Percentiles rank a stretch among this genome's conserved stretches.
These are phyloP conservation scores for Ophraella communa DNA, from an alignment of 2,888 invertebrate genomes.

Conservation along the genomic window DNA sequence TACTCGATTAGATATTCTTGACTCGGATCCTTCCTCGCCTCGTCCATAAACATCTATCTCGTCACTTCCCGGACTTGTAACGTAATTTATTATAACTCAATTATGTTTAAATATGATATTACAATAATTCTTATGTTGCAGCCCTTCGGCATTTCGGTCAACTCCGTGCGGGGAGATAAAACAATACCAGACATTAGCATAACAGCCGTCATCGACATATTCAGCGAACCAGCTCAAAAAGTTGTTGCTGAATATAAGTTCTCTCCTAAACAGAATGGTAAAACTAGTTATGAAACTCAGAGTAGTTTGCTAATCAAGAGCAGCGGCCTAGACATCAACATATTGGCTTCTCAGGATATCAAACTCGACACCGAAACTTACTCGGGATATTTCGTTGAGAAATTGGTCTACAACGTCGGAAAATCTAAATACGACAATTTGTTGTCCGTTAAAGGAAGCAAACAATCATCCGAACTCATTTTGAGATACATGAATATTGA, in stretches of 20 bases:
- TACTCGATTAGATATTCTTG: no score
- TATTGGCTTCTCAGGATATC: constrained; percentile 40
- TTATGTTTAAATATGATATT: no score
- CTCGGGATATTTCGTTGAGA: constrained; percentile 36
- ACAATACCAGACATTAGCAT: constrained; percentile 58
- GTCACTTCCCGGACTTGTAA: no score
- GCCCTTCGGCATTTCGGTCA: constrained; percentile 38
- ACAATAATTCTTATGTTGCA: no score
- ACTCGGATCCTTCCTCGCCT: no score
- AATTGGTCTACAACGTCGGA: constrained; percentile 42
- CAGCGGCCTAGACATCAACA: constrained; percentile 52
- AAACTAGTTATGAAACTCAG: not conserved
- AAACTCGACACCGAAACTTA: constrained; percentile 33
- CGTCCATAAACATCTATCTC: no score
- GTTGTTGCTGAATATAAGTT: constrained; percentile 57
- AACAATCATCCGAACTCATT: constrained; percentile 45
- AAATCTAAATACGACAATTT: constrained; percentile 46
- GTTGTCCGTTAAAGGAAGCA: constrained; percentile 39
- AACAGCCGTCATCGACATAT: constrained; percentile 64
- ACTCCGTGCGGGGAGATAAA: constrained; percentile 33
- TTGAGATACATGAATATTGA: constrained; percentile 61
- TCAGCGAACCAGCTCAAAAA: constrained; percentile 66
- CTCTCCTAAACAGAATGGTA: constrained; percentile 29
- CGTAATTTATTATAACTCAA: no score
- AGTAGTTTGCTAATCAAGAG: constrained; percentile 58